A percentile compares a stretch with the other conserved stretches of the same genome.
Conservation (phyloP, 2,888 invertebrate genomes). For the Rhingia campestris region DNA sequence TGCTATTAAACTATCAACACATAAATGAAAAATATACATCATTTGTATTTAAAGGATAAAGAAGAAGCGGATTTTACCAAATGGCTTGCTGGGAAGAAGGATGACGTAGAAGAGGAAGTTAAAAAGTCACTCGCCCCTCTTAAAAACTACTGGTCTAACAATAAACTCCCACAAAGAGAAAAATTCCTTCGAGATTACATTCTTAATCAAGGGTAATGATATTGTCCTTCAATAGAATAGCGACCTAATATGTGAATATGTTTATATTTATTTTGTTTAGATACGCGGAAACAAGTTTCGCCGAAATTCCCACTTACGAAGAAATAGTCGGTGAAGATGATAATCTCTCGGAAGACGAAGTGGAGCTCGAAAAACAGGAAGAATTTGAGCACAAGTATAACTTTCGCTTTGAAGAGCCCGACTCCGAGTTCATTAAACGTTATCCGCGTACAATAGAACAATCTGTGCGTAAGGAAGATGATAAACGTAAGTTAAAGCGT, state of each 20-base stretch:
- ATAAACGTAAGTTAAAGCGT: conserved; percentile 90
- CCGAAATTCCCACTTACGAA: conserved; percentile 86
- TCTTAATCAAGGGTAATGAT: conserved; percentile 88
- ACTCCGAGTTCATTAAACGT: conserved; percentile 94
- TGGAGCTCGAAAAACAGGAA: conserved; percentile 90
- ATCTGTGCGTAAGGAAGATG: conserved; percentile 91
- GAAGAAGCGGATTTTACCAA: conserved; percentile 87
- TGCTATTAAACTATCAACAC: not conserved
- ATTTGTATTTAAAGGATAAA: conserved; percentile 80
- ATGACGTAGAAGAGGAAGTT: conserved; percentile 85
- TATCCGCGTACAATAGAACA: conserved; percentile 95
- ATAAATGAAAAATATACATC: not conserved
- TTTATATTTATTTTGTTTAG: conserved; percentile 76
- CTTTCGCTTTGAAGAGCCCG: conserved; percentile 98
- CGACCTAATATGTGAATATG: not conserved
- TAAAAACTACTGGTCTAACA: conserved; percentile 92
- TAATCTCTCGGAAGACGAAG: conserved; percentile 90
- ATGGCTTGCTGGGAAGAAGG: conserved; percentile 91
- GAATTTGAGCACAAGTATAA: conserved; percentile 97
- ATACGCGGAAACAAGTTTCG: conserved; percentile 83
- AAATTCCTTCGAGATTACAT: conserved; percentile 96
- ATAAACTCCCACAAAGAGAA: conserved; percentile 91
- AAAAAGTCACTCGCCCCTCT: conserved; percentile 88
- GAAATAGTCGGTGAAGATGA: conserved; percentile 86
- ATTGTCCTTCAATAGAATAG: not conserved